phyloP scores from a whole-genome alignment of 2,888 invertebrate genomes.

The Troides oblongomaculatus region DNA sequence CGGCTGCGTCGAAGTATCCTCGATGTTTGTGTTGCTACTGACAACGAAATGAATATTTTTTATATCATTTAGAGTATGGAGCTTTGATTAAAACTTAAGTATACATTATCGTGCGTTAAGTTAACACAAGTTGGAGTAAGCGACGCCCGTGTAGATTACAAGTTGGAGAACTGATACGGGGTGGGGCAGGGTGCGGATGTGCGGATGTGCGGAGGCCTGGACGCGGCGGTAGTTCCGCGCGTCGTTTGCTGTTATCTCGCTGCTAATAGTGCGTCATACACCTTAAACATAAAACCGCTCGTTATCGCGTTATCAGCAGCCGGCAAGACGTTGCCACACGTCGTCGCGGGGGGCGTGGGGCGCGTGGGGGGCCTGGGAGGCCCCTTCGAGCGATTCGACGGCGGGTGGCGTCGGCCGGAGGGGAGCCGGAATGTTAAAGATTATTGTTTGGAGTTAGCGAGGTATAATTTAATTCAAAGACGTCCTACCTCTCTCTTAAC shows the following conservation, averaged over 20 bases:
- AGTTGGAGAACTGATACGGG: too few species aligned
- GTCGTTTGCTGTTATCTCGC: constrained; percentile 22
- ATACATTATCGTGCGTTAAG: too few species aligned
- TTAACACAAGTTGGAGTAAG: too few species aligned
- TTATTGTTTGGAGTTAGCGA: constrained; percentile 75
- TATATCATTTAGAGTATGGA: too few species aligned
- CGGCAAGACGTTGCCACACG: constrained; percentile 55
- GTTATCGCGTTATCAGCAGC: constrained; percentile 60
- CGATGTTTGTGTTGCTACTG: too few species aligned
- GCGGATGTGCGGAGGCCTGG: too few species aligned
- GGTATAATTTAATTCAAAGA: constrained; percentile 75
- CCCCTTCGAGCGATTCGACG: constrained; percentile 38
- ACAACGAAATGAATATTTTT: too few species aligned
- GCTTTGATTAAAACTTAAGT: too few species aligned
- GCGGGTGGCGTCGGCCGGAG: constrained; percentile 32
- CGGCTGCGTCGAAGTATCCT: too few species aligned
- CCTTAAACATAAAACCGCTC: constrained; percentile 47
- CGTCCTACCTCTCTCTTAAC: constrained; percentile 59
- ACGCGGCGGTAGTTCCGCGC: too few species aligned
- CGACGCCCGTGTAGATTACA: too few species aligned
- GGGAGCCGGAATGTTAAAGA: constrained; percentile 59
- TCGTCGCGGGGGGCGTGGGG: constrained; percentile 52
- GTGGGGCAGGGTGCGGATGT: too few species aligned
- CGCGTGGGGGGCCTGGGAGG: constrained; percentile 14
- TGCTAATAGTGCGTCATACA: constrained; percentile 31